A percentile compares a stretch with the other conserved stretches of the same genome.
These are phyloP conservation scores for Mastigias papua DNA, from an alignment of 30 jellyfish, hydroid and myxozoan species.

Conservation along the genomic window DNA sequence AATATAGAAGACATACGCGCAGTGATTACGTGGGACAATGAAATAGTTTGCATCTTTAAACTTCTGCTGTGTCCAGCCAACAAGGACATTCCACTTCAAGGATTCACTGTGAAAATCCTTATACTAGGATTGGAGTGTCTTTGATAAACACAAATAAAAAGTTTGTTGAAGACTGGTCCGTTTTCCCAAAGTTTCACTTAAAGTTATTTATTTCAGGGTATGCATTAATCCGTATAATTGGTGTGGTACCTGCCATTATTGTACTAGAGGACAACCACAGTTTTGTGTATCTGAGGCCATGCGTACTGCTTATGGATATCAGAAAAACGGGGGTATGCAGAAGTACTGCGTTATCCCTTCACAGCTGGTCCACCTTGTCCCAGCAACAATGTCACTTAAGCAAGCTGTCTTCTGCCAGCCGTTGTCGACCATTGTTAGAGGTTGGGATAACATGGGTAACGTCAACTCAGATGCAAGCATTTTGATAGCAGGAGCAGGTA, in stretches of 20 bases:
- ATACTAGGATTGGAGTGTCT: too few relatives aligned
- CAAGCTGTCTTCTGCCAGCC: conserved; percentile 93
- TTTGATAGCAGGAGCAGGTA: conserved; percentile 93
- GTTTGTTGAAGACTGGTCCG: too few relatives aligned
- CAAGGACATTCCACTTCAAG: too few relatives aligned
- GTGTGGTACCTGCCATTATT: conserved; percentile 88
- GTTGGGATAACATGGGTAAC: conserved; percentile 92
- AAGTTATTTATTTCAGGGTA: too few relatives aligned
- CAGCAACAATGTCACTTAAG: conserved; percentile 75
- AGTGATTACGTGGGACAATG: too few relatives aligned
- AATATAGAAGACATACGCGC: too few relatives aligned
- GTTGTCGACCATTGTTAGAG: conserved; percentile 76
- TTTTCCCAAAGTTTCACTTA: too few relatives aligned
- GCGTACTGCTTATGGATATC: conserved; percentile 89
- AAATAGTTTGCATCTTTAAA: too few relatives aligned
- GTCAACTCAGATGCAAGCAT: conserved; percentile 75
- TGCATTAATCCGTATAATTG: conserved; percentile 88
- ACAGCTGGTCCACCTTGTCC: conserved; percentile 71
- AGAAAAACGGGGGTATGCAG: conserved; percentile 85
- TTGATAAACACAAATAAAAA: too few relatives aligned
- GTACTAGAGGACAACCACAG: conserved; percentile 90
- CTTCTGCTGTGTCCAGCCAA: too few relatives aligned
- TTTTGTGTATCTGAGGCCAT: conserved; percentile 84
- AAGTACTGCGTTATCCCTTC: conserved; percentile 76
- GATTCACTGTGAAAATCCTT: too few relatives aligned